Evolutionary conservation across 1,140 invertebrate genomes (phyloP).

Genomic region (Procambarus clarkii): DNA sequence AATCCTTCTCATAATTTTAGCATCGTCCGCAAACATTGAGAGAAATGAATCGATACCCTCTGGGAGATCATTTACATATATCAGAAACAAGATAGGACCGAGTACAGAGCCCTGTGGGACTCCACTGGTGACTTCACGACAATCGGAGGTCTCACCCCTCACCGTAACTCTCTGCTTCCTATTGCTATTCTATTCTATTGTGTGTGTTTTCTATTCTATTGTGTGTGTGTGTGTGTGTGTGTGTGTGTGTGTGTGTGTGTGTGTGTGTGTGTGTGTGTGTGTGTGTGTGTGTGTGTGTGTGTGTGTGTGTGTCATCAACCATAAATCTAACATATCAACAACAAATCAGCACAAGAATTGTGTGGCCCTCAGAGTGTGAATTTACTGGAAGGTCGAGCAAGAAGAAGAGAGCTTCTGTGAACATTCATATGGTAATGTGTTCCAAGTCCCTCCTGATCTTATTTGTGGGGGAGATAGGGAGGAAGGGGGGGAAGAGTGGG

Average conservation of each 20-base stretch:
- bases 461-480: background rate
- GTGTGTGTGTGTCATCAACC: conserved; percentile 13
- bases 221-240: too few species aligned
- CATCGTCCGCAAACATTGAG: too few species aligned
- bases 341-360: background rate
- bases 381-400: background rate
- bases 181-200: too few species aligned
- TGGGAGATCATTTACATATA: too few species aligned
- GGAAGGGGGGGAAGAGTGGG: background rate
- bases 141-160: too few species aligned
- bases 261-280: background rate
- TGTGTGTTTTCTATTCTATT: too few species aligned
- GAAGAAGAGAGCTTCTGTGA: background rate
- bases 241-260: background rate
- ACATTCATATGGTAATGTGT: conserved; percentile 47
- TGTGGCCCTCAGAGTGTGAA: background rate
- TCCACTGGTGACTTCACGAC: too few species aligned
- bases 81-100: too few species aligned
- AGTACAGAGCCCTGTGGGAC: too few species aligned
- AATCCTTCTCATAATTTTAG: too few species aligned
- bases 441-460: background rate
- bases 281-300: background rate
- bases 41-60: too few species aligned
- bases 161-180: too few species aligned
- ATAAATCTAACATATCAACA: background rate